Percentiles rank a stretch among this genome's conserved stretches.
Evolutionary conservation across 2,113 vertebrate genomes (phyloP).

Genomic region (Pelecanus crispus): DNA sequence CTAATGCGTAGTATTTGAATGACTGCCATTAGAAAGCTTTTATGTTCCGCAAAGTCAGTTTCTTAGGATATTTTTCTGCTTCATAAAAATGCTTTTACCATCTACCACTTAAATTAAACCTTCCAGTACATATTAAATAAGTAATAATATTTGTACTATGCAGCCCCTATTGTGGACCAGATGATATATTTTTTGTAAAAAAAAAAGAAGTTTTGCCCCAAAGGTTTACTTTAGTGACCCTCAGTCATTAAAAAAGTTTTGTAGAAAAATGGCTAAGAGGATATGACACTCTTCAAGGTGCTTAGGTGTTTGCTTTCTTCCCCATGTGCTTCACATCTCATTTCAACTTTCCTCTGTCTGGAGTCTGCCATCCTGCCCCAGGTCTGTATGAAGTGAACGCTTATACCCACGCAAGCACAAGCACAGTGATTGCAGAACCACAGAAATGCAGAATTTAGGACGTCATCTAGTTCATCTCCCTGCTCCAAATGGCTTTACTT

Average conservation of each 20-base stretch:
- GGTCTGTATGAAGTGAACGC: background rate
- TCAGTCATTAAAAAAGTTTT: background rate
- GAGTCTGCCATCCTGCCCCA: background rate
- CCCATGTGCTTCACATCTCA: background rate
- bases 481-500: background rate
- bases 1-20: constrained; percentile 14
- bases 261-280: background rate
- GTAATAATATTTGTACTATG: background rate
- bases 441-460: background rate
- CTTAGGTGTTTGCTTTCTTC: background rate
- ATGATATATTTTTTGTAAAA: background rate
- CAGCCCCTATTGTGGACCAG: background rate
- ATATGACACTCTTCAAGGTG: background rate
- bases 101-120: background rate
- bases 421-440: background rate
- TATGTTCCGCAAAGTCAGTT: background rate
- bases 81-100: background rate
- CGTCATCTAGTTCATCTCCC: background rate
- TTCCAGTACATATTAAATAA: background rate
- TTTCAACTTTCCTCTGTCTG: background rate
- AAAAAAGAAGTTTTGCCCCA: background rate
- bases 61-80: background rate
- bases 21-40: background rate
- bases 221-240: background rate
- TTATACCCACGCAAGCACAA: background rate